Percentiles rank a stretch among this genome's conserved stretches.
These are phyloP conservation scores for Cephus runcator DNA, from an alignment of 2,888 invertebrate species.

Conservation along the genomic window DNA sequence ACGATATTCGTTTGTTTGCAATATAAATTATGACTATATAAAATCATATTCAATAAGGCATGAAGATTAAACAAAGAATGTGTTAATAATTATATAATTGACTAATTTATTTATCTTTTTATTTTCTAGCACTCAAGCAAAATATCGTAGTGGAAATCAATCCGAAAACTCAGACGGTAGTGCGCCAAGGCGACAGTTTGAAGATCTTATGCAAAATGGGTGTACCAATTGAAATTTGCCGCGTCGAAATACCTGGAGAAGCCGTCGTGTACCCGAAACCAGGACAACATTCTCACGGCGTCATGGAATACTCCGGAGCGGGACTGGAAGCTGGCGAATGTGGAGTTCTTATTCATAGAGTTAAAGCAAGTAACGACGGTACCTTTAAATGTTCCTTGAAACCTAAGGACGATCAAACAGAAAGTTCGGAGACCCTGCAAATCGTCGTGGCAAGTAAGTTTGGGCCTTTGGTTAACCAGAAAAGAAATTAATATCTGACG, in stretches of 20 bases:
- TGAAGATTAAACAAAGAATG: background rate
- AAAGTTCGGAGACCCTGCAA: slow-evolving; percentile 71
- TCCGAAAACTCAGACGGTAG: slow-evolving; percentile 68
- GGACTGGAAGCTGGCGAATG: slow-evolving; percentile 75
- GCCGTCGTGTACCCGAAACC: slow-evolving; percentile 29
- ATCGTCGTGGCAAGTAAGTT: slow-evolving; percentile 80
- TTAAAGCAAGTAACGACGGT: slow-evolving; percentile 77
- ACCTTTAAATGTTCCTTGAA: slow-evolving; percentile 76
- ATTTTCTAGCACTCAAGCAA: slow-evolving; percentile 11
- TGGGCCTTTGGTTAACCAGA: background rate
- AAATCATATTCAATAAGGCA: background rate
- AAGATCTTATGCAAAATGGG: slow-evolving; percentile 71
- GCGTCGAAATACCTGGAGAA: slow-evolving; percentile 64
- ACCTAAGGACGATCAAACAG: slow-evolving; percentile 69
- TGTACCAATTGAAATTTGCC: slow-evolving; percentile 71
- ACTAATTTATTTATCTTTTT: background rate
- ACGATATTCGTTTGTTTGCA: background rate
- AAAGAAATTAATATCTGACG: background rate
- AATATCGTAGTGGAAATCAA: slow-evolving; percentile 44
- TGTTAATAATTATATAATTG: background rate
- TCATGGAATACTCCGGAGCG: slow-evolving; percentile 65
- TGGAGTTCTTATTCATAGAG: slow-evolving; percentile 74
- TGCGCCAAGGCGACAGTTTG: slow-evolving; percentile 70
- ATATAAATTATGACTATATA: background rate
- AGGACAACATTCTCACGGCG: slow-evolving; percentile 43